These are phyloP conservation scores for Gymnogyps californianus DNA, from an alignment of 2,113 vertebrate species.

Conservation along the genomic window DNA sequence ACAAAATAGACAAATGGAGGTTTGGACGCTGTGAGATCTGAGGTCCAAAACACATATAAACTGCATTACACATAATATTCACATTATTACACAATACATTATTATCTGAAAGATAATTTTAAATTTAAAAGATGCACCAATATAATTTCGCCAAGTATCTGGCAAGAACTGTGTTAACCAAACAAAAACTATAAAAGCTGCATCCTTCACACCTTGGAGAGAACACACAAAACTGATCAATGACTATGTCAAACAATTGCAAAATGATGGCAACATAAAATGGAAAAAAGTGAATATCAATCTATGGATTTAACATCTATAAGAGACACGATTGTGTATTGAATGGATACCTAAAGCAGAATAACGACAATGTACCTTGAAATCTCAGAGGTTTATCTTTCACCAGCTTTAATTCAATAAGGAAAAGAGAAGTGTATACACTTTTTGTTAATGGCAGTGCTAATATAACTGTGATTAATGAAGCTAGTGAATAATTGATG, in stretches of 20 bases:
- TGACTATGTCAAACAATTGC: background rate
- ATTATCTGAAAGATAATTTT: background rate
- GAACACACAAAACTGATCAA: background rate
- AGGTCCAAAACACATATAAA: background rate
- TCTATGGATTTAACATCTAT: background rate
- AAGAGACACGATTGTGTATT: background rate
- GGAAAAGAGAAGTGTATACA: background rate
- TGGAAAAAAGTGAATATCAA: background rate
- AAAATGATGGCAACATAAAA: background rate
- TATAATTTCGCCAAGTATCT: background rate
- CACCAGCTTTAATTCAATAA: background rate
- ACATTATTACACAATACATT: background rate
- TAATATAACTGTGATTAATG: background rate
- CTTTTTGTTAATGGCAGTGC: background rate
- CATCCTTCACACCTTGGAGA: background rate
- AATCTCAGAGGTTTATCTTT: background rate
- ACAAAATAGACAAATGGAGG: background rate
- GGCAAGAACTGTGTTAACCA: background rate
- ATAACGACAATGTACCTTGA: background rate
- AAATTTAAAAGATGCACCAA: background rate
- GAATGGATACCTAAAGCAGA: background rate
- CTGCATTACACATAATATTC: background rate
- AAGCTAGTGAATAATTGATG: background rate
- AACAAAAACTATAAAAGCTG: background rate
- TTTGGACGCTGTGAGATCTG: background rate